Base-by-base conservation (phyloP, 2,888 invertebrate genomes). In the Drosophila helvetica region DNA sequence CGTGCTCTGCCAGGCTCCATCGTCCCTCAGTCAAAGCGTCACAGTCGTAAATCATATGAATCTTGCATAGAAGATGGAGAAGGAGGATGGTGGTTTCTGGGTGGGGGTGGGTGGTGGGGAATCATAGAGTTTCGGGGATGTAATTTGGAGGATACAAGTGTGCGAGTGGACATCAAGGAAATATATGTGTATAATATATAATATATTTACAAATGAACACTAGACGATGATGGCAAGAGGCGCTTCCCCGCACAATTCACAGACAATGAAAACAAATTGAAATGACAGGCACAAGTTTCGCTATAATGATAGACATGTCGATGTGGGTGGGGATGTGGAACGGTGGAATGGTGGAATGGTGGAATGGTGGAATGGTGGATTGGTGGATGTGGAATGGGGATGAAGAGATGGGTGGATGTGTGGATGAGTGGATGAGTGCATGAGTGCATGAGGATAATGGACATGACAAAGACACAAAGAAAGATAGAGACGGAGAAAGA, bases 31-130 rank as follows among this genome's bases (percentile, higher is more conserved):
- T 38, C 38, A n/a, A 38, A 38, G 38, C 38, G 38, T 38, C 38
- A 38, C 38, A 38, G 38, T 38, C 38, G 38, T n/a, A 68, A 62
- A 65, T 68, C 69, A 78, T 68, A 80, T 81, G 85, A 78, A 76
- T 80, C 87, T 86, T 82, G 81, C 81, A 82, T 82, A 82, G 81
- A 82, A 82, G 69, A 71, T 43, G 59, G 68, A 69, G 30, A 17
- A 22, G 51, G 33, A 25, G 17, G 46, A 3, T 54, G 3, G 2
- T n/a, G 19, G 47, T 51, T 45, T 45, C 54, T 59, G 30, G 30
- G 10, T 1, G 12, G 15, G 42, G 64, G 15, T n/a, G n/a, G n/a
- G n/a, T n/a, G n/a, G n/a, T n/a, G 15, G 47, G 51, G 27, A 54
- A 27, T 47, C 63, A 62, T 62, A 42, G 62, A 25, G 38, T 25